Evolutionary conservation across 2,888 invertebrate genomes (phyloP).

Genomic region (Terebella lapidaria): DNA sequence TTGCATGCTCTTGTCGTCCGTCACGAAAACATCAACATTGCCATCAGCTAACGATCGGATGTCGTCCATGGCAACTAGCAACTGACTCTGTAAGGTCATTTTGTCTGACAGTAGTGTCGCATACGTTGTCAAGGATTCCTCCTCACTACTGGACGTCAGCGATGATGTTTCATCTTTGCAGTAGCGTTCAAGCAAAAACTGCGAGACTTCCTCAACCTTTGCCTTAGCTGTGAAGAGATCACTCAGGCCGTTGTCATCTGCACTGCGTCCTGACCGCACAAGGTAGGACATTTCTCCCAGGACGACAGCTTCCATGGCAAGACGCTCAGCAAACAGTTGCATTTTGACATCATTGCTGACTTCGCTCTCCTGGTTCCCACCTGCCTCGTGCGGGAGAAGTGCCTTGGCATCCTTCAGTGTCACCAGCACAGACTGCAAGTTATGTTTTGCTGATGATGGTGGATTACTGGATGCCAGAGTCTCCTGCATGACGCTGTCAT

Average conservation of each 20-base stretch:
- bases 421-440: background rate
- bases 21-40: background rate
- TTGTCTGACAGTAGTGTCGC: background rate
- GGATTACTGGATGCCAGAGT: background rate
- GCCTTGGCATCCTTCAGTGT: background rate
- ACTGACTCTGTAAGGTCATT: background rate
- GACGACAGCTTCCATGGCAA: slow-evolving; percentile 28
- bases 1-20: background rate
- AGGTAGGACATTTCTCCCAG: slow-evolving; percentile 42
- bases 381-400: background rate
- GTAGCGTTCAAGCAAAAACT: background rate
- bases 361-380: background rate
- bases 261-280: background rate
- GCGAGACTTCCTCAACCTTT: background rate
- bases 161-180: background rate
- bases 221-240: background rate
- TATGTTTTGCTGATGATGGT: too few species aligned
- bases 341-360: background rate
- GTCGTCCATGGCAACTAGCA: background rate
- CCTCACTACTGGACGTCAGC: background rate
- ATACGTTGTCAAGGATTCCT: background rate
- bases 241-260: background rate
- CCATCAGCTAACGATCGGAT: background rate
- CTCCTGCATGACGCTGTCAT: too few species aligned
- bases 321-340: slow-evolving; percentile 18